phyloP scores from a whole-genome alignment of 2,888 invertebrate genomes.

The Girardia tigrina region DNA sequence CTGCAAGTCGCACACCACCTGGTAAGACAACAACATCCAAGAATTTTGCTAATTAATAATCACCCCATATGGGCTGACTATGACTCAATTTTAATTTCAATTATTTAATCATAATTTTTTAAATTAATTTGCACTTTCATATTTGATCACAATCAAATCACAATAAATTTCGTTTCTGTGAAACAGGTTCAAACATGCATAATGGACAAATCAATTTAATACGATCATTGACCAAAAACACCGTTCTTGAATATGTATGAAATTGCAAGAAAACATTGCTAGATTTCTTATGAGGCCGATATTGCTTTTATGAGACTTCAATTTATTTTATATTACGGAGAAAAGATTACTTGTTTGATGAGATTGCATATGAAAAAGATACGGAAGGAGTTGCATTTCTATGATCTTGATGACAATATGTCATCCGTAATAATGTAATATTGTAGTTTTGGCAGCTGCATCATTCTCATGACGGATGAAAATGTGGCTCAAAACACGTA shows the following conservation, averaged over 20 bases:
- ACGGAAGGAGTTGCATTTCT: not conserved
- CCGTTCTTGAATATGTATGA: slow-evolving; percentile 78
- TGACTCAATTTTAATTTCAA: too few species aligned
- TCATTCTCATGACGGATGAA: slow-evolving; percentile 89
- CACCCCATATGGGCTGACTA: too few species aligned
- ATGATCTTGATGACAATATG: slow-evolving; percentile 29
- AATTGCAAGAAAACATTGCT: slow-evolving; percentile 86
- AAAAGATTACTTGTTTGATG: not conserved
- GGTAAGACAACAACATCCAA: too few species aligned
- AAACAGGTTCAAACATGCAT: too few species aligned
- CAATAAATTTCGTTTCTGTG: too few species aligned
- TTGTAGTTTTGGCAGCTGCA: slow-evolving; percentile 91
- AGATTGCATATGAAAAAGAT: not conserved
- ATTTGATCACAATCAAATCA: too few species aligned
- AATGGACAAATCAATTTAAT: too few species aligned
- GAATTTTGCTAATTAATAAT: too few species aligned
- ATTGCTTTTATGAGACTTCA: slow-evolving; percentile 93
- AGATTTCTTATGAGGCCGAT: slow-evolving; percentile 91
- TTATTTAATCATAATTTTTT: too few species aligned
- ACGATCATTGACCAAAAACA: slow-evolving; percentile 51
- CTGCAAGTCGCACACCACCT: too few species aligned
- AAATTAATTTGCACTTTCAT: too few species aligned
- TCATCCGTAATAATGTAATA: slow-evolving; percentile 54
- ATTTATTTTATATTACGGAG: not conserved
- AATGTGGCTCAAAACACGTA: slow-evolving; percentile 88